phyloP scores from a whole-genome alignment of 2,797 vertebrate species.

The Macropus fuliginosus region DNA sequence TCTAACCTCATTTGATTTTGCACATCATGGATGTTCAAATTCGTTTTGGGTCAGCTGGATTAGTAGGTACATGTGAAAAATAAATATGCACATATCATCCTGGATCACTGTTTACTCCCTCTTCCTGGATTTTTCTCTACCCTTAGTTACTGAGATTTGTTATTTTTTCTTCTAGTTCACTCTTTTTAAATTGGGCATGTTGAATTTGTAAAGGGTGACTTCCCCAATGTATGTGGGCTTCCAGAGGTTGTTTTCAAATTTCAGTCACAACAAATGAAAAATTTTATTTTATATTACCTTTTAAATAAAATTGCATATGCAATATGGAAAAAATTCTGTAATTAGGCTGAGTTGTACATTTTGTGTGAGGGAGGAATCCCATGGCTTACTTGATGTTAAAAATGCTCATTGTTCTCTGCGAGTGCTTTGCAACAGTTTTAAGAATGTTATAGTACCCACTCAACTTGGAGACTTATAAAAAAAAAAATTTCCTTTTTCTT shows the following conservation, averaged over 20 bases:
- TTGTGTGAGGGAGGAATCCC: not conserved
- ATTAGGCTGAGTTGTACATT: not conserved
- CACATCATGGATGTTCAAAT: not conserved
- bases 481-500: not conserved
- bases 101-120: not conserved
- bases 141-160: not conserved
- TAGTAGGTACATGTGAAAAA: conserved; percentile 29
- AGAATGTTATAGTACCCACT: not conserved
- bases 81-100: not conserved
- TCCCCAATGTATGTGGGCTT: not conserved
- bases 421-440: not conserved
- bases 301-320: not conserved
- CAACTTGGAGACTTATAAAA: not conserved
- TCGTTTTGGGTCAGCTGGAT: conserved; percentile 4
- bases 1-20: not conserved
- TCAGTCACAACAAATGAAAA: not conserved
- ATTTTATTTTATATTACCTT: not conserved
- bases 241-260: not conserved
- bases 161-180: not conserved
- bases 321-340: not conserved
- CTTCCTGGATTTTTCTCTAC: not conserved
- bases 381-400: not conserved
- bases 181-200: not conserved
- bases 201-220: not conserved
- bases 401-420: not conserved